phyloP scores from a whole-genome alignment of 2,797 vertebrate species.

The Zalophus californianus region DNA sequence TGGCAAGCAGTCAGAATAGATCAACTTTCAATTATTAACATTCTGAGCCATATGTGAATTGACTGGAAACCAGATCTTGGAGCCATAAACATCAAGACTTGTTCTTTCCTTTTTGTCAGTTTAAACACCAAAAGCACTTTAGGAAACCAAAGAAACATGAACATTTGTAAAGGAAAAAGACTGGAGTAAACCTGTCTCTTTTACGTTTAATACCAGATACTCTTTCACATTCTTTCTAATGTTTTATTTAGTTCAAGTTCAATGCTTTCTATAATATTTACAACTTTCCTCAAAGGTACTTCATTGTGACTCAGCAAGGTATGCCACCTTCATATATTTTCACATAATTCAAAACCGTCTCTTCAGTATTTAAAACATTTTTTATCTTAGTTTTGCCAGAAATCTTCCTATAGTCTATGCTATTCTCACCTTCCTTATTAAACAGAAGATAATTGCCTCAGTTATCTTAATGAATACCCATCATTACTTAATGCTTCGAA shows the following conservation, averaged over 20 bases:
- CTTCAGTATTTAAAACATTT: conserved; percentile 13
- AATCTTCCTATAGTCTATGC: background rate
- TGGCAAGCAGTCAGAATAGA: conserved; percentile 20
- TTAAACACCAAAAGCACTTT: conserved; percentile 59
- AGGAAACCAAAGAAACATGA: conserved; percentile 41
- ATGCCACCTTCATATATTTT: background rate
- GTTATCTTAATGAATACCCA: background rate
- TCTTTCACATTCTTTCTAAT: conserved; percentile 54
- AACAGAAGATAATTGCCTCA: background rate
- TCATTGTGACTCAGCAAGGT: background rate
- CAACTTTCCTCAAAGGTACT: conserved; percentile 22
- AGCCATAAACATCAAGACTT: conserved; percentile 51
- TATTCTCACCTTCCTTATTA: background rate
- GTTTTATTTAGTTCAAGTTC: conserved; percentile 39
- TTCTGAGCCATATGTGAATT: conserved; percentile 41
- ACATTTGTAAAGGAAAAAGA: conserved; percentile 46
- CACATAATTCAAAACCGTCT: background rate
- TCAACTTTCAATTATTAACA: conserved; percentile 44
- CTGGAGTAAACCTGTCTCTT: background rate
- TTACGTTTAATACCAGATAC: conserved; percentile 47
- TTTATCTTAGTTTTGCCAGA: conserved; percentile 14
- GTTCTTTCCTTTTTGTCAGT: conserved; percentile 10
- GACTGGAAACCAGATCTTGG: conserved; percentile 37
- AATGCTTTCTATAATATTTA: conserved; percentile 40
- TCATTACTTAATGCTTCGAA: background rate